These are phyloP conservation scores for Calephelis nemesis DNA, from an alignment of 1,140 invertebrate species.

Conservation along the genomic window DNA sequence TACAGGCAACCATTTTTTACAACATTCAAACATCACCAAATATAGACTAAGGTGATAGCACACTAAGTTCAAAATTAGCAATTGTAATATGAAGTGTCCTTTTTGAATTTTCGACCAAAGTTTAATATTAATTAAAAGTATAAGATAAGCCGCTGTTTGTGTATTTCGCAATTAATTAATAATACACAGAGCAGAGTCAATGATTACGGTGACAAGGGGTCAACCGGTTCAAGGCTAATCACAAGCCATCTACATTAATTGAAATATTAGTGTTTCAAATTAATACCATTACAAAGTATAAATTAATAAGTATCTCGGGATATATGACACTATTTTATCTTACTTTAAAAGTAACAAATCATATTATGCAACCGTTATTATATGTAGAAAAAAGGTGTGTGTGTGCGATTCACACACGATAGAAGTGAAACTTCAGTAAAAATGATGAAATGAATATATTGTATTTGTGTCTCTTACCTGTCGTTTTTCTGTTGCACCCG, in stretches of 20 bases:
- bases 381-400: no score
- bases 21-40: not conserved
- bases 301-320: not conserved
- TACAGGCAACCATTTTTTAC: no score
- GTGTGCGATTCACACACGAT: no score
- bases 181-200: not conserved
- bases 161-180: slow-evolving; percentile 2
- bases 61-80: slow-evolving; percentile 6
- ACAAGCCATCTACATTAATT: not conserved
- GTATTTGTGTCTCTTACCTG: no score
- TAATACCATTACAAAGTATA: no score
- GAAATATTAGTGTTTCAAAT: not conserved
- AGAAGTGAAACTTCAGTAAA: no score
- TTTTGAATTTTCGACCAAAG: slow-evolving; percentile 1
- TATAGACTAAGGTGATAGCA: not conserved
- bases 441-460: no score
- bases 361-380: no score
- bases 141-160: not conserved
- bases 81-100: not conserved
- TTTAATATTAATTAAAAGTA: not conserved
- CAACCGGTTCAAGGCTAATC: not conserved
- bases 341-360: no score
- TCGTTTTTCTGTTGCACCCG: no score
- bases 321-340: no score
- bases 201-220: slow-evolving; percentile 2